A percentile compares a stretch with the other conserved stretches of the same genome.
phyloP scores from a whole-genome alignment of 2,888 invertebrate genomes.

The Campaea margaritaria region DNA sequence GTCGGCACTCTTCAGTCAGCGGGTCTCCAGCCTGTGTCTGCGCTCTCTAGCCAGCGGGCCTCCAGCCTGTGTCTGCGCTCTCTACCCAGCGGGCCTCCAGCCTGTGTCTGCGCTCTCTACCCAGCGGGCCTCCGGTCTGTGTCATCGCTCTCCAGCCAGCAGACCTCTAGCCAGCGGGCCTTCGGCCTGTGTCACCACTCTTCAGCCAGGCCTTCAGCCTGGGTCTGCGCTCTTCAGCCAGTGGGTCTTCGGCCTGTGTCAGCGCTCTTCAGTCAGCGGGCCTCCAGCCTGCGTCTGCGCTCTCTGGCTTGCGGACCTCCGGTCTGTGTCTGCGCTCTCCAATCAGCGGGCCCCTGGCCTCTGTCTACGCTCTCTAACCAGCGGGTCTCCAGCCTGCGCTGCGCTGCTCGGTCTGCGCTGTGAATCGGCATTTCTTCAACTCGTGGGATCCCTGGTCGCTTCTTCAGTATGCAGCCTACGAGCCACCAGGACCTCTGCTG shows the following conservation, averaged over 20 bases:
- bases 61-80: slow-evolving; percentile 1
- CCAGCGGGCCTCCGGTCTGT: background rate
- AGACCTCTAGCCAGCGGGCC: too few relatives aligned
- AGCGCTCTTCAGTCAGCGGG: slow-evolving; percentile 5
- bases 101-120: slow-evolving; percentile 3
- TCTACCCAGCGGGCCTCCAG: background rate
- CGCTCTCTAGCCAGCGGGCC: background rate
- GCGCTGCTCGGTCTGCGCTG: background rate
- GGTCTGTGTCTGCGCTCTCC: background rate
- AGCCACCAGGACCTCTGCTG: background rate
- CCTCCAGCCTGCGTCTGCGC: slow-evolving; percentile 1
- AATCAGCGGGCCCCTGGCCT: background rate
- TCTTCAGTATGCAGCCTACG: background rate
- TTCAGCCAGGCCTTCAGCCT: slow-evolving; percentile 1
- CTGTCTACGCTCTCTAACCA: slow-evolving; percentile 1
- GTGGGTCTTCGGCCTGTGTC: background rate
- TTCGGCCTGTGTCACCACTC: background rate
- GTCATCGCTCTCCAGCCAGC: background rate
- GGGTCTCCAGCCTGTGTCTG: background rate
- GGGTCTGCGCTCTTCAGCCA: background rate
- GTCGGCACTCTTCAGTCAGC: background rate
- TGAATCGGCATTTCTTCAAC: too few relatives aligned
- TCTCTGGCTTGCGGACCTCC: background rate
- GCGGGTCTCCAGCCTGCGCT: slow-evolving; percentile 8
- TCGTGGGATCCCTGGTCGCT: background rate